Evolutionary conservation across 1,140 invertebrate genomes (phyloP).

Genomic region (Leptinotarsa undecemlineata): DNA sequence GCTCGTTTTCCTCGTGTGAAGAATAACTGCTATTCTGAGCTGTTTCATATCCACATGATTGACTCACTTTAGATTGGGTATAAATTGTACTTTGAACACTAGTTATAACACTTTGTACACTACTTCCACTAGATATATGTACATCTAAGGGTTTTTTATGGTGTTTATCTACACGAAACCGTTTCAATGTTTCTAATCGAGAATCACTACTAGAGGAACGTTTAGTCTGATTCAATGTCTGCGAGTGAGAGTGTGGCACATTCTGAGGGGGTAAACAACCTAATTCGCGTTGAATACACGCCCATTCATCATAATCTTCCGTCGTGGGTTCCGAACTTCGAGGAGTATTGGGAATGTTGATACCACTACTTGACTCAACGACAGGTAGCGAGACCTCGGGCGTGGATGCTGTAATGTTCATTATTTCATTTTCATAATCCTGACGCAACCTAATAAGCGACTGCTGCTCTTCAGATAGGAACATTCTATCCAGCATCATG

Average conservation of each 20-base stretch:
- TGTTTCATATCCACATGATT: conserved; percentile 36
- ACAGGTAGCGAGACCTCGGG: neutral
- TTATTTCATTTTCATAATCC: conserved; percentile 51
- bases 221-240: conserved; percentile 35
- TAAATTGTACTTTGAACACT: conserved; percentile 32
- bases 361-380: neutral
- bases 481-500: conserved; percentile 74
- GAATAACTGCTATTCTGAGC: conserved; percentile 35
- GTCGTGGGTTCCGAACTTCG: conserved; percentile 20
- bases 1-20: conserved; percentile 48
- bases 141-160: conserved; percentile 42
- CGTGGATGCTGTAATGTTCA: conserved; percentile 19
- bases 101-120: conserved; percentile 41
- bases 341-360: neutral
- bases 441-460: conserved; percentile 62
- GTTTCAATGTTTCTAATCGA: conserved; percentile 51
- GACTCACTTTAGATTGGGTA: conserved; percentile 19
- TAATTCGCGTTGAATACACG: conserved; percentile 70
- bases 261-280: conserved; percentile 56
- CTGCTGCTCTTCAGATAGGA: conserved; percentile 68
- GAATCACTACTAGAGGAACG: conserved; percentile 48
- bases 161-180: conserved; percentile 54
- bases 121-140: conserved; percentile 40
- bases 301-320: conserved; percentile 69
- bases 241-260: conserved; percentile 1